These are phyloP conservation scores for Trisateles emortualis DNA, from an alignment of 2,888 invertebrate species.

Conservation along the genomic window DNA sequence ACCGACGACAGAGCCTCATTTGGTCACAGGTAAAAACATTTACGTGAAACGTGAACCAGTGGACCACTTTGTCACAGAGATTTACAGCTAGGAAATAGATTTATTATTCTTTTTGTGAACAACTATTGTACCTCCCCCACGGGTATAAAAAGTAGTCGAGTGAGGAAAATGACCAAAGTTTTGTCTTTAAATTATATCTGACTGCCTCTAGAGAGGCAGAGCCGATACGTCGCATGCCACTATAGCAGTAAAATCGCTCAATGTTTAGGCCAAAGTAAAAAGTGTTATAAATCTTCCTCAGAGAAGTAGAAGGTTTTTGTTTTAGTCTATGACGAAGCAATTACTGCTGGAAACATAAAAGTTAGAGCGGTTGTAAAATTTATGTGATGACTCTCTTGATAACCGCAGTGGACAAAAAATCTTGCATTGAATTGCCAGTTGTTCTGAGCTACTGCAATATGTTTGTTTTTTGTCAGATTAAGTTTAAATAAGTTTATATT, in stretches of 20 bases:
- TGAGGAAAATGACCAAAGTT: slow-evolving; percentile 48
- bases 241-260: not conserved
- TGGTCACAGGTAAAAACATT: slow-evolving; percentile 66
- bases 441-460: slow-evolving; percentile 17
- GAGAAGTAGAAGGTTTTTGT: slow-evolving; percentile 14
- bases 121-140: slow-evolving; percentile 44
- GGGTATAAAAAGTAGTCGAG: slow-evolving; percentile 45
- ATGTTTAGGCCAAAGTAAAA: slow-evolving; percentile 3
- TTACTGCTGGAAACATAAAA: slow-evolving; percentile 35
- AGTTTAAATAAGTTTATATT: too few relatives aligned
- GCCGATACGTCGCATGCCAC: slow-evolving; percentile 1
- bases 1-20: slow-evolving; percentile 58
- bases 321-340: slow-evolving; percentile 32
- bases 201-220: slow-evolving; percentile 18
- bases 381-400: slow-evolving; percentile 21
- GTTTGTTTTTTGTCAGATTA: not conserved
- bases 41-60: slow-evolving; percentile 60
- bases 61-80: slow-evolving; percentile 57
- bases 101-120: slow-evolving; percentile 50
- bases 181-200: slow-evolving; percentile 51
- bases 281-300: not conserved
- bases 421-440: slow-evolving; percentile 23
- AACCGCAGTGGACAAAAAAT: slow-evolving; percentile 22
- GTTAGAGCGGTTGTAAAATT: slow-evolving; percentile 29
- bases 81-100: slow-evolving; percentile 53